Evolutionary conservation across 2,113 vertebrate genomes (phyloP).

Genomic region (Xerus inauris): DNA sequence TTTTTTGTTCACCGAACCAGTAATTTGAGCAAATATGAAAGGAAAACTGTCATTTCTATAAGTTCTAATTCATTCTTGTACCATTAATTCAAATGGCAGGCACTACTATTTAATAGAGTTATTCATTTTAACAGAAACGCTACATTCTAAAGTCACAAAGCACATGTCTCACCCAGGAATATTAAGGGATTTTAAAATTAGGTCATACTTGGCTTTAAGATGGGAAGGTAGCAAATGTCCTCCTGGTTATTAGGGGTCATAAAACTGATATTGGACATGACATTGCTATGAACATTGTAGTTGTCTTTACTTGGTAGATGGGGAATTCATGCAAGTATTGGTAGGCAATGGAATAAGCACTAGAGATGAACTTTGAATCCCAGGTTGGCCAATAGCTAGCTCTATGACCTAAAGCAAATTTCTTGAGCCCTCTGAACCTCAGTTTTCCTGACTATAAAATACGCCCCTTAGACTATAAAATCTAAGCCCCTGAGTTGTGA

Average conservation of each 20-base stretch:
- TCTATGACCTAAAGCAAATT: conserved; percentile 14
- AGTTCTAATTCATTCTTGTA: conserved; percentile 14
- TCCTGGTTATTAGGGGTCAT: neutral
- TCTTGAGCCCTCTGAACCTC: neutral
- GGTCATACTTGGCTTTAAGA: neutral
- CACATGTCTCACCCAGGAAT: neutral
- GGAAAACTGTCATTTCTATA: neutral
- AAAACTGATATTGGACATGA: neutral
- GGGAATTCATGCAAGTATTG: neutral
- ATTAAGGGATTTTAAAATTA: neutral
- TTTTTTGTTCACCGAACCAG: neutral
- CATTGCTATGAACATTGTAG: neutral
- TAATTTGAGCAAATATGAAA: conserved; percentile 16
- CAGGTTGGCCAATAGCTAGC: neutral
- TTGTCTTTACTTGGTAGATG: neutral
- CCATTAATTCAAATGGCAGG: conserved; percentile 31
- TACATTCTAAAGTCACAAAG: conserved; percentile 21
- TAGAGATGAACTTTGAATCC: neutral
- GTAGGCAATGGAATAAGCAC: neutral
- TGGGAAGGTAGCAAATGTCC: neutral
- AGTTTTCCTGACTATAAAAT: conserved; percentile 11
- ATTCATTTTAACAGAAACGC: conserved; percentile 40
- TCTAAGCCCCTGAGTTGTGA: neutral
- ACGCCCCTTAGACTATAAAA: conserved; percentile 36
- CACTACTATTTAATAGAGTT: neutral